Evolutionary conservation across 1,140 invertebrate genomes (phyloP).

Genomic region (Diorhabda sublineata): DNA sequence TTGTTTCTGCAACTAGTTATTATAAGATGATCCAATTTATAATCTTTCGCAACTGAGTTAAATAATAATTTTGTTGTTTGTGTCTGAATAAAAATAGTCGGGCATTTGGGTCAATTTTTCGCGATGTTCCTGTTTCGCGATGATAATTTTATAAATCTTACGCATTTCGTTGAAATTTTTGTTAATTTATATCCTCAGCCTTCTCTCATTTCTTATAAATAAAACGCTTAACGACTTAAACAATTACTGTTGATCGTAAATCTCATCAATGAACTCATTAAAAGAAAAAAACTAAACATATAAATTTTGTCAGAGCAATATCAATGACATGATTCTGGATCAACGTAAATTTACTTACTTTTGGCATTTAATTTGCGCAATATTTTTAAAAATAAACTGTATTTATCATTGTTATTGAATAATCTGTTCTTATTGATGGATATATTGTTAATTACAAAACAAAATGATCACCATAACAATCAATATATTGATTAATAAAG

Average conservation of each 20-base stretch:
- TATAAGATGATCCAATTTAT: neutral
- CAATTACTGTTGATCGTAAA: neutral
- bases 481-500: too few relatives aligned
- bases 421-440: too few relatives aligned
- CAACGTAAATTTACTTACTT: too few relatives aligned
- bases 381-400: too few relatives aligned
- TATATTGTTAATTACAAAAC: too few relatives aligned
- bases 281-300: too few relatives aligned
- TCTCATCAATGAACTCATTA: neutral
- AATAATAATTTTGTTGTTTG: conserved; percentile 3
- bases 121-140: conserved; percentile 1
- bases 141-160: neutral
- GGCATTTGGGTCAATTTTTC: neutral
- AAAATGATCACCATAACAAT: too few relatives aligned
- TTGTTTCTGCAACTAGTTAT: too few relatives aligned
- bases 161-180: neutral
- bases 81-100: neutral
- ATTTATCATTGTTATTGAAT: too few relatives aligned
- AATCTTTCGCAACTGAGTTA: neutral
- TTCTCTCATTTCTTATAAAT: neutral
- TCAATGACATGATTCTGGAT: too few relatives aligned
- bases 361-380: too few relatives aligned
- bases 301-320: too few relatives aligned
- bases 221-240: neutral
- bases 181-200: neutral